Conservation (phyloP, 2,888 invertebrate genomes). For the Ornithoptera priamus region DNA sequence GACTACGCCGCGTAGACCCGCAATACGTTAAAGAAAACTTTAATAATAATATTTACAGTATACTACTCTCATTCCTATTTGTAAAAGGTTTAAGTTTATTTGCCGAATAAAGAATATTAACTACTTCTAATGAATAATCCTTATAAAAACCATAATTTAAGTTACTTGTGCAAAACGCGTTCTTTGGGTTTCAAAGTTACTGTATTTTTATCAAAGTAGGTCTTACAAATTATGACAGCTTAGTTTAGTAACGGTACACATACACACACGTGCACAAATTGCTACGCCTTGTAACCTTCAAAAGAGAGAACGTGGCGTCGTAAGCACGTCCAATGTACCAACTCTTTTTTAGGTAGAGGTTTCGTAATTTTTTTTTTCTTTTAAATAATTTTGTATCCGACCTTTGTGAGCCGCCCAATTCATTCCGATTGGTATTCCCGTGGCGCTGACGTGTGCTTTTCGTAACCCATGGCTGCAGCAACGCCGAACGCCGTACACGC, state of each 20-base stretch:
- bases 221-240: conserved; percentile 61
- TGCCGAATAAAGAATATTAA: neutral
- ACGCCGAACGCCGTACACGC: conserved; percentile 37
- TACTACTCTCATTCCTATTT: neutral
- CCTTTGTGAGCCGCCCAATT: conserved; percentile 76
- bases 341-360: conserved; percentile 70
- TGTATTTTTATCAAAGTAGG: conserved; percentile 53
- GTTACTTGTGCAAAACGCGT: neutral
- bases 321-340: conserved; percentile 76
- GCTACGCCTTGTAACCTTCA: conserved; percentile 67
- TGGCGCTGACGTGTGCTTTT: conserved; percentile 64
- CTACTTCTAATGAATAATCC: neutral
- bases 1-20: conserved; percentile 43
- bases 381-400: conserved; percentile 76
- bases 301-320: conserved; percentile 74
- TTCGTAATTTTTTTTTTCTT: conserved; percentile 76
- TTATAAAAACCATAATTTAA: neutral
- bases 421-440: conserved; percentile 75
- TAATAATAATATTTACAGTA: neutral
- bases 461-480: conserved; percentile 65
- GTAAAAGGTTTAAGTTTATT: too few relatives aligned
- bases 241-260: conserved; percentile 66
- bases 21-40: neutral
- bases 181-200: conserved; percentile 29
- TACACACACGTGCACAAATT: conserved; percentile 49